Evolutionary conservation across 2,888 invertebrate species (phyloP).

Genomic region (Drosophila robusta): DNA sequence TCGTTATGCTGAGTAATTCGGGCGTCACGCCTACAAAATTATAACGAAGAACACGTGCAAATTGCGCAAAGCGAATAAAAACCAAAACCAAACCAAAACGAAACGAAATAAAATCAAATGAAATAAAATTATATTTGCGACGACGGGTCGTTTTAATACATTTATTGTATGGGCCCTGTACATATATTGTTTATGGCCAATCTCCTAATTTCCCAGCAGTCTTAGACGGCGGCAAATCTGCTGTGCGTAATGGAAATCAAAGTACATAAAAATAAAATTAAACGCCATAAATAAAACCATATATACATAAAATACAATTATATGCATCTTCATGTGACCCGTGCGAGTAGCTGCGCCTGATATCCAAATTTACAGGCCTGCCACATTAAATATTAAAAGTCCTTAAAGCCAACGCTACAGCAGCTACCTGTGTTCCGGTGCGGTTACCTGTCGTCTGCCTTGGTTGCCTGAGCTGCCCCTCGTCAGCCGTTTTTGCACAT

Average conservation of each 20-base stretch:
- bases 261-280: slow-evolving; percentile 73
- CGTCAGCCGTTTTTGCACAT: slow-evolving; percentile 1
- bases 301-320: slow-evolving; percentile 35
- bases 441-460: slow-evolving; percentile 1
- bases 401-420: slow-evolving; percentile 10
- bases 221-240: slow-evolving; percentile 38
- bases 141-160: slow-evolving; percentile 23
- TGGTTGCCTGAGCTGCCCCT: not conserved
- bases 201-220: slow-evolving; percentile 11
- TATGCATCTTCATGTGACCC: slow-evolving; percentile 21
- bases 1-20: slow-evolving; percentile 39
- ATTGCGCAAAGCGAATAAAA: slow-evolving; percentile 43
- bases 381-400: slow-evolving; percentile 63
- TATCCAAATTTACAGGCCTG: slow-evolving; percentile 48
- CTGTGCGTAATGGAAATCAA: slow-evolving; percentile 67
- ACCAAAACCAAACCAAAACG: slow-evolving; percentile 29
- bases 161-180: slow-evolving; percentile 26
- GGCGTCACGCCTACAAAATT: slow-evolving; percentile 55
- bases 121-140: slow-evolving; percentile 32
- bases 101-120: slow-evolving; percentile 64
- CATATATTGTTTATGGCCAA: slow-evolving; percentile 33
- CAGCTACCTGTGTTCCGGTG: slow-evolving; percentile 3
- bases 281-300: slow-evolving; percentile 68
- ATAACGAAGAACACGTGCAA: slow-evolving; percentile 55
- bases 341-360: slow-evolving; percentile 17